Percentiles rank a stretch among this genome's conserved stretches.
These are phyloP conservation scores for Pseudopodoces humilis DNA, from an alignment of 2,113 vertebrate species.

Conservation along the genomic window DNA sequence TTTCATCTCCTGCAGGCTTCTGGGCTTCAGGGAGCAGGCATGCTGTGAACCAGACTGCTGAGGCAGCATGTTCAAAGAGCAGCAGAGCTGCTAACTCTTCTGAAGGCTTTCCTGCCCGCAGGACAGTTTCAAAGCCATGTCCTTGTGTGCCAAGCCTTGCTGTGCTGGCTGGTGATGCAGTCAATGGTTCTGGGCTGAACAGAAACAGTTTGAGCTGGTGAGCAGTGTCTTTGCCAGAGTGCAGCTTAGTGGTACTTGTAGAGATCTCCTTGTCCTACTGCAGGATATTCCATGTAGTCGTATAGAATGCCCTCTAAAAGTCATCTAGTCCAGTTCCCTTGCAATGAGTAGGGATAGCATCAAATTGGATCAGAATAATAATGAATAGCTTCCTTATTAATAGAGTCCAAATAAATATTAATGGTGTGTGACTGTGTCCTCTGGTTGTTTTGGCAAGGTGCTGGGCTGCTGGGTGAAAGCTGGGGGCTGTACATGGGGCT, in stretches of 20 bases:
- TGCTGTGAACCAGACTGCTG: neutral
- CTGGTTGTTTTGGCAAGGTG: neutral
- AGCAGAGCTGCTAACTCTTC: neutral
- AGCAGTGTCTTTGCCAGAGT: neutral
- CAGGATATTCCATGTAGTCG: neutral
- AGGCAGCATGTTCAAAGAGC: neutral
- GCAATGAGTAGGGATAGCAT: neutral
- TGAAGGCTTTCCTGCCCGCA: neutral
- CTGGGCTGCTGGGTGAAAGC: neutral
- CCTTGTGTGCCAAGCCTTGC: neutral
- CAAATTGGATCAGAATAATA: neutral
- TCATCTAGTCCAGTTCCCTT: rapidly evolving
- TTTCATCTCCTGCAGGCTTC: neutral
- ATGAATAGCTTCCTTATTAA: neutral
- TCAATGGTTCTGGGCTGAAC: neutral
- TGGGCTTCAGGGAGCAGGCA: neutral
- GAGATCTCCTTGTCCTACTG: neutral
- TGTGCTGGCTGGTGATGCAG: neutral
- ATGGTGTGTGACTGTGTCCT: neutral
- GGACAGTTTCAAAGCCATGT: neutral
- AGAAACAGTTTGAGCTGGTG: neutral
- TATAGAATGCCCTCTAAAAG: neutral
- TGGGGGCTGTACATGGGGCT: neutral
- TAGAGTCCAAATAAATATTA: neutral
- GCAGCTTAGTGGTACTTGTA: neutral